These are phyloP conservation scores for Sparus aurata DNA, from an alignment of 2,797 vertebrate species.

Conservation along the genomic window DNA sequence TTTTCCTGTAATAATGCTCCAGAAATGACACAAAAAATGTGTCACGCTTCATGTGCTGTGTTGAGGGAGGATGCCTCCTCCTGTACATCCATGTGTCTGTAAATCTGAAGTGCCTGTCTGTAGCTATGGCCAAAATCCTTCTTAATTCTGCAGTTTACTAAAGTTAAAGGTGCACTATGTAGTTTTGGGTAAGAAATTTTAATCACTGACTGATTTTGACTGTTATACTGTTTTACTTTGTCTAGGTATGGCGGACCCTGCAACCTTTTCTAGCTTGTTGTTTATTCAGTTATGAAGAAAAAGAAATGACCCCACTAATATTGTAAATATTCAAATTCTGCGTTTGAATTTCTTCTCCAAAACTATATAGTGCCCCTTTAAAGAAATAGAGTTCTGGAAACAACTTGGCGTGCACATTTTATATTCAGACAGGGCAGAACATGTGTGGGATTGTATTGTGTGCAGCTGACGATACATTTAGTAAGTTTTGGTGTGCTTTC, in stretches of 20 bases:
- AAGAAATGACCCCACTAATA: too few relatives aligned
- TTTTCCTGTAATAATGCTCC: neutral
- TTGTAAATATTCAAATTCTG: too few relatives aligned
- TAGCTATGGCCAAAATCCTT: neutral
- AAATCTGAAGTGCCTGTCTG: neutral
- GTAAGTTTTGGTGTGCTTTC: neutral
- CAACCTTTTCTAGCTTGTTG: too few relatives aligned
- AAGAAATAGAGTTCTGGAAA: too few relatives aligned
- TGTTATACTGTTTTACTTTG: too few relatives aligned
- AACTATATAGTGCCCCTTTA: too few relatives aligned
- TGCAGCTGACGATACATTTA: neutral
- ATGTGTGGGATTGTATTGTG: neutral
- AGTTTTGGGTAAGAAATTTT: too few relatives aligned
- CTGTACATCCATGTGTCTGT: neutral
- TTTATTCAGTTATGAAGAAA: too few relatives aligned
- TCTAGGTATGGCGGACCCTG: too few relatives aligned
- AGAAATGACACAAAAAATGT: neutral
- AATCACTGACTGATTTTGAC: neutral
- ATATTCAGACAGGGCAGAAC: neutral
- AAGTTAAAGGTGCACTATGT: neutral
- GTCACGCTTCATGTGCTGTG: constrained; percentile 13
- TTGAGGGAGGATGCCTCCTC: constrained; percentile 26
- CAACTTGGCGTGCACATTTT: neutral
- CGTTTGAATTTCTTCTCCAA: too few relatives aligned
- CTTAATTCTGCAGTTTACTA: neutral